Base-by-base conservation (phyloP, 1,140 invertebrate species). In the Drosophila nigrodunni region DNA sequence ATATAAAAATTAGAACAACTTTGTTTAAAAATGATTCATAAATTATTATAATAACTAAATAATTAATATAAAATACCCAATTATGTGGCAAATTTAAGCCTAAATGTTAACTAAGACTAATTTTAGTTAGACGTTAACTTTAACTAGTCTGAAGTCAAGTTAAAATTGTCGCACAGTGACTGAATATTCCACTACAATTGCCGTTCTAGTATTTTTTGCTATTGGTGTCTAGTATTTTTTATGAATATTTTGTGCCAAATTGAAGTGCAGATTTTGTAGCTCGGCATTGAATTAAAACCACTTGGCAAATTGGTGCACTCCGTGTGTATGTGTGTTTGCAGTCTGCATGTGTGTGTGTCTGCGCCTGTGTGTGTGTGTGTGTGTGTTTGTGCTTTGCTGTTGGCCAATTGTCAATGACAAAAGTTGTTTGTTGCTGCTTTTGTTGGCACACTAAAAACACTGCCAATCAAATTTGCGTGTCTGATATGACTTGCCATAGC, bases 371-470 rank as follows among this genome's bases (percentile, higher is more conserved):
- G 25, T 30, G 25, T 54, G 10, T 35, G 11, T 35, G 34, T 55
- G 34, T 55, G n/a, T 55, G 11, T 35, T n/a, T 37, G 52, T 54
- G 35, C 18, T 34, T 49, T 18, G 35, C 10, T 41, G 35, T 60
- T 43, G 37, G 64, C 62, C 47, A 59, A 67, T 74, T 66, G 64
- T 55, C 71, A 62, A 61, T 74, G 71, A 49, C 64, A 60, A 74
- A 30, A 68, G 37, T 60, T 49, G 55, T 49, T 47, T 46, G 62
- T 43, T 52, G 21, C 13, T 62, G 60, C 47, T 43, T 43, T 43
- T 62, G 60, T 30, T 62, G 50, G 34, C 52, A 46, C 64, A 57
- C 30, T 52, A 67, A 59, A 68, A 68, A 70, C 49, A 30, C 58
- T 72, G 59, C 69, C 61, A 65, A 71, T 62, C 60, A 65, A 72